A percentile compares a stretch with the other conserved stretches of the same genome.
Conservation (phyloP, 2,888 invertebrate genomes). For the Lingula anatina region DNA sequence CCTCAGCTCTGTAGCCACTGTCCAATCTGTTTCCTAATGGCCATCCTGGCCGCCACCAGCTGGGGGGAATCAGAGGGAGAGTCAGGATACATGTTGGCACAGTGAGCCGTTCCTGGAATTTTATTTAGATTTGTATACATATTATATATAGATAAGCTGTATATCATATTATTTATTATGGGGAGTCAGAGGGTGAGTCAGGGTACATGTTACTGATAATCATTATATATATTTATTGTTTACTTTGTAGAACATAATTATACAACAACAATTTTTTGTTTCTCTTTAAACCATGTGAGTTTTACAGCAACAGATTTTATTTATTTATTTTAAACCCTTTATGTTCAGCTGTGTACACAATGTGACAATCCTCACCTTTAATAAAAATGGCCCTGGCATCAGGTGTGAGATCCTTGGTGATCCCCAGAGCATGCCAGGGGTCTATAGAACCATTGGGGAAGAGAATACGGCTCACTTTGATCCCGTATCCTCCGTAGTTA, state of each 20-base stretch:
- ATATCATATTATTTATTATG: constrained; percentile 21
- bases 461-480: constrained; percentile 68
- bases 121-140: too few relatives aligned
- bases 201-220: constrained; percentile 73
- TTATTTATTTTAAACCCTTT: too few relatives aligned
- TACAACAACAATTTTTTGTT: too few relatives aligned
- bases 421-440: constrained; percentile 57
- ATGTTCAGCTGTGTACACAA: too few relatives aligned
- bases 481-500: constrained; percentile 69
- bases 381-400: constrained; percentile 52
- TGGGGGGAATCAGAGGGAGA: constrained; percentile 64
- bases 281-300: too few relatives aligned
- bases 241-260: too few relatives aligned
- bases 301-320: too few relatives aligned
- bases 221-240: not conserved
- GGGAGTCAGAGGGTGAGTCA: constrained; percentile 62
- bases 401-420: constrained; percentile 40
- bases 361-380: constrained; percentile 48
- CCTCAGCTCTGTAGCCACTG: constrained; percentile 59
- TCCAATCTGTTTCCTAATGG: constrained; percentile 56
- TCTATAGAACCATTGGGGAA: constrained; percentile 86
- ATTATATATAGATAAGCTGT: too few relatives aligned
- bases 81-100: constrained; percentile 87
- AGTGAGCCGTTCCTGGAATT: constrained; percentile 81
- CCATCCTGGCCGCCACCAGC: constrained; percentile 64